Percentiles rank a stretch among this genome's conserved stretches.
phyloP scores from a whole-genome alignment of 2,888 invertebrate species.

The Spilarctia lutea region DNA sequence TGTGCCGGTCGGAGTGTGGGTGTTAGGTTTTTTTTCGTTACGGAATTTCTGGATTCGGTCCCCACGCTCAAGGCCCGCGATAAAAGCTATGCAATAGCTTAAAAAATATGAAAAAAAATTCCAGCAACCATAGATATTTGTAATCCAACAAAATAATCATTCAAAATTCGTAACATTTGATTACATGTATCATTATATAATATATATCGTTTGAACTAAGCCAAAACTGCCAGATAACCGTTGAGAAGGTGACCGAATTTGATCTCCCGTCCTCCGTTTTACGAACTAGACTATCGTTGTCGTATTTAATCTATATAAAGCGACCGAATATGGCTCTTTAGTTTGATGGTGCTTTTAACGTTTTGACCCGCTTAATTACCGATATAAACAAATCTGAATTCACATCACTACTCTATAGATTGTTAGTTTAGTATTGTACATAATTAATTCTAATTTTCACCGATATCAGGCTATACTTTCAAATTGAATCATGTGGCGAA shows the following conservation, averaged over 20 bases:
- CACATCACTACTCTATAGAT: constrained; percentile 19
- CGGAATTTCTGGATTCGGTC: no score
- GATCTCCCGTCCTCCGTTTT: not conserved
- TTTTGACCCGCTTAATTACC: constrained; percentile 37
- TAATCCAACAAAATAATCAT: no score
- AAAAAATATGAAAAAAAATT: no score
- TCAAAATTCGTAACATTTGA: no score
- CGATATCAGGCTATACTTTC: constrained; percentile 10
- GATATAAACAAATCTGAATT: constrained; percentile 46
- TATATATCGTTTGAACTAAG: not conserved
- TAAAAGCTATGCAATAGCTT: no score
- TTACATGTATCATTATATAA: not conserved
- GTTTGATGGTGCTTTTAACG: constrained; percentile 21
- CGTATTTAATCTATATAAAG: not conserved
- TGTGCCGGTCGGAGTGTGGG: no score
- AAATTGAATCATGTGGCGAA: not conserved
- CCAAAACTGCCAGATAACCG: not conserved
- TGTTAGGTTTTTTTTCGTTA: no score
- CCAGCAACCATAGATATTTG: no score
- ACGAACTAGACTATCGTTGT: not conserved
- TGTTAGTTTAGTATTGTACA: constrained; percentile 43
- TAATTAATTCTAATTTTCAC: constrained; percentile 47
- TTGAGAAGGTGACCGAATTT: not conserved
- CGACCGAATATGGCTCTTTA: not conserved
- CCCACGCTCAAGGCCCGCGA: no score